Percentiles rank a stretch among this genome's conserved stretches.
Evolutionary conservation across 2,113 vertebrate genomes (phyloP).

Genomic region (Murina feae): DNA sequence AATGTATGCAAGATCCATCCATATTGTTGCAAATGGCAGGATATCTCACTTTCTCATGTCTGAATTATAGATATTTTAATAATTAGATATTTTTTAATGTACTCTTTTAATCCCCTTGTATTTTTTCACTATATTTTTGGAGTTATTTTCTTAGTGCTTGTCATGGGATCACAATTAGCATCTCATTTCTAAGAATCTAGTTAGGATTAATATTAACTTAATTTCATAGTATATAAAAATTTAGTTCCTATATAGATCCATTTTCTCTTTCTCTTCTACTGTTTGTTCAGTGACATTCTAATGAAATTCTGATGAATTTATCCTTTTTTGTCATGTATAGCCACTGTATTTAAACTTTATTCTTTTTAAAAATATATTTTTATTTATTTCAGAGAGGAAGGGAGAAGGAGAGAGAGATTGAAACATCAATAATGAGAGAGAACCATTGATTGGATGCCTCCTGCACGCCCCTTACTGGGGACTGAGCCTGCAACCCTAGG

Average conservation of each 20-base stretch:
- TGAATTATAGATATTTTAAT: neutral
- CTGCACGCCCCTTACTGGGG: too few relatives aligned
- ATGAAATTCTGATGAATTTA: neutral
- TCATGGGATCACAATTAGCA: slow-evolving; percentile 6
- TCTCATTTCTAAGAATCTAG: neutral
- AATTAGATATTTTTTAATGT: neutral
- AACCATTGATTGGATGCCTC: too few relatives aligned
- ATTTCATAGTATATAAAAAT: neutral
- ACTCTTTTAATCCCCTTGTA: neutral
- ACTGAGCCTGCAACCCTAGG: too few relatives aligned
- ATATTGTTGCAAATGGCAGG: neutral
- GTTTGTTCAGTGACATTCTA: neutral
- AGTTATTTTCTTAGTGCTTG: slow-evolving; percentile 7
- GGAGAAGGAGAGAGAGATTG: too few relatives aligned
- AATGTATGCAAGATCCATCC: neutral
- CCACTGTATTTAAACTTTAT: neutral
- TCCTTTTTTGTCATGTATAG: neutral
- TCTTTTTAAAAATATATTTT: neutral
- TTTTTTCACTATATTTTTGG: slow-evolving; percentile 3
- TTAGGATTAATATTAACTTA: neutral
- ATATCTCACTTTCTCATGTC: neutral
- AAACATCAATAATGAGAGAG: too few relatives aligned
- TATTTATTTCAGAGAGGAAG: too few relatives aligned
- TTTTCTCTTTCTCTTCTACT: neutral
- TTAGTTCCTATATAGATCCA: neutral